Evolutionary conservation across 2,797 vertebrate species (phyloP).

Genomic region (Pterois miles): DNA sequence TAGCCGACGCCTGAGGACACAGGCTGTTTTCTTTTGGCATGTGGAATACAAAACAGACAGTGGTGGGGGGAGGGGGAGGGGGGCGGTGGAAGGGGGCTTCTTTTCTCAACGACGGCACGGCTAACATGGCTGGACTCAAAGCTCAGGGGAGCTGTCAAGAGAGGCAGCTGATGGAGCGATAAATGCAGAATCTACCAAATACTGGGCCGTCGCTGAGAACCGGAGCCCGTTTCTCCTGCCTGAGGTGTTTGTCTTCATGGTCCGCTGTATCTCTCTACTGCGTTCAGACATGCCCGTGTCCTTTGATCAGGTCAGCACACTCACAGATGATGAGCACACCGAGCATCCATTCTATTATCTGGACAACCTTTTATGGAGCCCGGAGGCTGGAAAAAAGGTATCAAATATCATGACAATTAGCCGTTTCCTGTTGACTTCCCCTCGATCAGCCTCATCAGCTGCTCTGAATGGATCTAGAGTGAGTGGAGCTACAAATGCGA

Average conservation of each 20-base stretch:
- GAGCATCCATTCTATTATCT: conserved; percentile 45
- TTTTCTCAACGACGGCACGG: conserved; percentile 23
- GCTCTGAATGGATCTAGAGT: conserved; percentile 39
- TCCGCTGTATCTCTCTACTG: conserved; percentile 45
- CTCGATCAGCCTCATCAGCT: conserved; percentile 47
- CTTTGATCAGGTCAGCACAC: conserved; percentile 68
- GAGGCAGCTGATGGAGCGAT: conserved; percentile 72
- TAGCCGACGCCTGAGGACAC: conserved; percentile 50
- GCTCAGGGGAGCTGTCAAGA: conserved; percentile 67
- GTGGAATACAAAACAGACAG: conserved; percentile 52
- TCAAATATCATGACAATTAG: conserved; percentile 58
- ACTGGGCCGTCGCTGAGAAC: conserved; percentile 43
- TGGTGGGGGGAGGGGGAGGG: not conserved
- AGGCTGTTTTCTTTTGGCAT: conserved; percentile 8
- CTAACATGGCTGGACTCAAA: conserved; percentile 64
- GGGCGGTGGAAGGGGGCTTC: not conserved
- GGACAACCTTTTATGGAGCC: conserved; percentile 28
- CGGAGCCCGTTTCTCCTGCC: conserved; percentile 32
- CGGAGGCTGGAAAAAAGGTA: conserved; percentile 2
- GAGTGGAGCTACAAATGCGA: conserved; percentile 10
- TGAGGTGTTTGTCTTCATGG: conserved; percentile 66
- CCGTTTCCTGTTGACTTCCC: conserved; percentile 51
- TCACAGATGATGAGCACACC: conserved; percentile 48
- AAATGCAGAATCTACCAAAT: conserved; percentile 58
- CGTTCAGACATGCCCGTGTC: conserved; percentile 43